A percentile compares a stretch with the other conserved stretches of the same genome.
phyloP scores from a whole-genome alignment of 35 echinoderm and acorn worm genomes.

The Heliocidaris tuberculata region DNA sequence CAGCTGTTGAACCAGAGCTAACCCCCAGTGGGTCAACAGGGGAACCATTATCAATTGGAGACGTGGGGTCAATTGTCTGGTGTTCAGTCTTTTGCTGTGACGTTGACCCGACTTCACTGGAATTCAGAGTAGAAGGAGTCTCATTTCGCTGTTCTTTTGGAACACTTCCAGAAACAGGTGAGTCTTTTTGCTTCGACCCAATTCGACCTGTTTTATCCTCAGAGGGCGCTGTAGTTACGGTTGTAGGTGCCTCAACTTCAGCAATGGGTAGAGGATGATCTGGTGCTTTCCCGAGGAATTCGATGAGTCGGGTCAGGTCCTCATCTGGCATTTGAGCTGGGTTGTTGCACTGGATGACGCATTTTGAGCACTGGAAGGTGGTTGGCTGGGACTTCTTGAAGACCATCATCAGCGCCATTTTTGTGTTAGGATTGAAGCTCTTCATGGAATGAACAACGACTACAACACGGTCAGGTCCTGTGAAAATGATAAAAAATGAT shows the following conservation, averaged over 20 bases:
- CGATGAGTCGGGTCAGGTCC: neutral
- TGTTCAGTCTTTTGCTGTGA: too few species aligned
- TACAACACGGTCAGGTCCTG: neutral
- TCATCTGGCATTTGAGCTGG: conserved; percentile 10
- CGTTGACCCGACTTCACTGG: too few species aligned
- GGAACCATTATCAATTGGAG: too few species aligned
- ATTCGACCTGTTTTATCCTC: too few species aligned
- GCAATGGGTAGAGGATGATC: neutral
- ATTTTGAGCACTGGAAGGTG: neutral
- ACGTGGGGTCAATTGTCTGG: too few species aligned
- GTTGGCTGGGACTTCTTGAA: conserved; percentile 19
- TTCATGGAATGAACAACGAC: conserved; percentile 14
- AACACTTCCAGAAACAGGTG: too few species aligned
- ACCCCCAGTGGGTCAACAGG: too few species aligned
- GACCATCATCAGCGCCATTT: neutral
- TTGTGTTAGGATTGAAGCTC: neutral
- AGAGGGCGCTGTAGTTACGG: too few species aligned
- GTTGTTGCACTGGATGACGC: conserved; percentile 17
- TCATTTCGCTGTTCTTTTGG: too few species aligned
- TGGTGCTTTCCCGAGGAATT: neutral
- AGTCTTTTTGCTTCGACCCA: too few species aligned
- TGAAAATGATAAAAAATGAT: neutral
- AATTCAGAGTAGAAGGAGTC: too few species aligned
- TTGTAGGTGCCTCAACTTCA: neutral
- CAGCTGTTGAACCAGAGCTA: too few species aligned